Evolutionary conservation across 2,797 vertebrate genomes (phyloP), one percentile per base, ranked within the genome.

Genomic region (Synaphobranchus kaupii): DNA sequence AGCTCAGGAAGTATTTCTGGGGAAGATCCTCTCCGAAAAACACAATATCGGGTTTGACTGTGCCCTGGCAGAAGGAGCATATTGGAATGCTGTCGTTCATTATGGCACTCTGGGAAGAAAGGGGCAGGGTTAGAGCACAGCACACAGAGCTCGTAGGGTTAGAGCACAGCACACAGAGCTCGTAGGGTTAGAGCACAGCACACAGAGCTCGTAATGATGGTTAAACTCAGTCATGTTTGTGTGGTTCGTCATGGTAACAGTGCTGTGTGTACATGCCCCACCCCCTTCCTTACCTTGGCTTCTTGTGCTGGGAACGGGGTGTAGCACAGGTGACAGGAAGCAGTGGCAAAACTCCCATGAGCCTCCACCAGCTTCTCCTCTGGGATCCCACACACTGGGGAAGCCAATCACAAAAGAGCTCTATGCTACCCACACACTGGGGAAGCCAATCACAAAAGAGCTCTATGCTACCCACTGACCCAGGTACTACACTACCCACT

Each of bases 11-110:
- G 90, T 97, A 97, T 66, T 94, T 96, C 89, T 96, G 90, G 9
- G 96, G 96, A 47, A 97, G 95, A 87, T 97, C 95, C 89, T 97
- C 96, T 48, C 96, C 96, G 76, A 97, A 97, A 90, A 97, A 97
- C 78, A 97, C 96, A 0, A 97, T 91, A 4, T 97, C 96, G 0
- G 96, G 96, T 89, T 97, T 97, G 85, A 96, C 96, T 0, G 96
- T 95, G 17, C 94, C 96, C 0, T 95, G 91, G 7, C 96, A 97
- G 90, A 96, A 96, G 0, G 95, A 91, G 86, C 96, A 97, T 0
- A 89, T 92, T 28, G 96, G 96, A 58, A 96, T 76, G 0, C 56
- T 89, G 85, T 93, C 95, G 3, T 83, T 95, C 94, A 97, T 96
- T 71, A 97, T 96, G 56, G 92, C 91, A 8, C 66, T 92, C 94